Evolutionary conservation across 2,888 invertebrate genomes (phyloP), one percentile per base, ranked within the genome.

Genomic region (Limulus polyphemus): DNA sequence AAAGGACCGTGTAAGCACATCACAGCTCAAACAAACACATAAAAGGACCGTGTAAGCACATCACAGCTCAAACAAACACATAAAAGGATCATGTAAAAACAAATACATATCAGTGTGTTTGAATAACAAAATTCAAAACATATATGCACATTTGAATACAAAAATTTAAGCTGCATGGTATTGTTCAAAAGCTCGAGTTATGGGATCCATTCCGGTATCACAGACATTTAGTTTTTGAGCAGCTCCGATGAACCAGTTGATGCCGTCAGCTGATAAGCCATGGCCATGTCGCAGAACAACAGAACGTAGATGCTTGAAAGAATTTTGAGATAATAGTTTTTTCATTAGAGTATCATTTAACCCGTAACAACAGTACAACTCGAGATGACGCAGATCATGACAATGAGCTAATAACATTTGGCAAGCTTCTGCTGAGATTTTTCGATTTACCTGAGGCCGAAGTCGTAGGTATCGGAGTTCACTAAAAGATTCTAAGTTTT

Each of bases 341-440:
- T 48, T 48, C 10, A 69, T 62, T 13, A 67, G 48, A 12, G 56
- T 32, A 55, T 70, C 70, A 16, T 63, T 67, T 47, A 70, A 61
- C 50, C 69, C 69, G 56, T 64, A 65, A 60, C 69, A 69, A 57
- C 67, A 68, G 59, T 70, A 69, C 47, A 70, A 65, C 54, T 70
- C 70, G 4, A 69, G 61, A 46, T 68, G 67, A 46, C 62, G 61
- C 2, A 70, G 59, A n/a, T 61, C 55, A 16, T 59, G 60, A 49
- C 66, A 66, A 57, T 68, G 56, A 32, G 65, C 65, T 13, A 70
- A 60, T 2, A 69, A 49, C 17, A 68, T 60, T 52, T 63, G 63
- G 55, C 65, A 66, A 1, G 68, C 67, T 56, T 70, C 67, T 2
- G 67, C 64, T 11, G 65, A 57, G 11, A 70, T 63, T 48, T 65